A percentile compares a stretch with the other conserved stretches of the same genome.
phyloP scores from a whole-genome alignment of 2,888 invertebrate genomes.

The Rhamnusium bicolor region DNA sequence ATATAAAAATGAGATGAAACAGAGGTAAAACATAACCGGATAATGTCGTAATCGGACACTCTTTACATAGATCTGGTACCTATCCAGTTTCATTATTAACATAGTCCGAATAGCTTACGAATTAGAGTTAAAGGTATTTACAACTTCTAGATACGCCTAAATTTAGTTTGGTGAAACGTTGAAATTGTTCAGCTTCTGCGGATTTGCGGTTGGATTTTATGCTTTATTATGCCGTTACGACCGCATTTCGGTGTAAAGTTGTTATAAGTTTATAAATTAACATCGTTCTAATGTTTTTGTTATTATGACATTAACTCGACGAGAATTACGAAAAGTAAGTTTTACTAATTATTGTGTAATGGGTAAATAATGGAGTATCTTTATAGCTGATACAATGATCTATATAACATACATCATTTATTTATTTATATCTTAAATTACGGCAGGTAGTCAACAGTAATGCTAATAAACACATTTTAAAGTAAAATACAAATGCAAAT shows the following conservation, averaged over 20 bases:
- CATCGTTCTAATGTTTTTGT: slow-evolving; percentile 13
- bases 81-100: slow-evolving; percentile 15
- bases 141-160: slow-evolving; percentile 27
- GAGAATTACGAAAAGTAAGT: neutral
- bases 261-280: slow-evolving; percentile 21
- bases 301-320: slow-evolving; percentile 13
- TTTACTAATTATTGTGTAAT: neutral
- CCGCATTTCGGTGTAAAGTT: slow-evolving; percentile 23
- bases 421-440: no score
- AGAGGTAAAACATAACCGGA: neutral
- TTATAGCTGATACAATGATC: no score
- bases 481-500: no score
- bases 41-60: slow-evolving; percentile 20
- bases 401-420: no score
- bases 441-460: no score
- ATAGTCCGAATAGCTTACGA: slow-evolving; percentile 13
- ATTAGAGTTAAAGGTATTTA: slow-evolving; percentile 29
- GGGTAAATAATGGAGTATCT: no score
- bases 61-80: neutral
- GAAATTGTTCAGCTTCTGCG: slow-evolving; percentile 36
- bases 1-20: neutral
- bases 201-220: slow-evolving; percentile 38
- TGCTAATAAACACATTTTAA: no score
- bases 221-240: slow-evolving; percentile 36
- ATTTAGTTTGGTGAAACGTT: slow-evolving; percentile 37